Base-by-base conservation (phyloP, 1,140 invertebrate species). In the Drosophila dunni region DNA sequence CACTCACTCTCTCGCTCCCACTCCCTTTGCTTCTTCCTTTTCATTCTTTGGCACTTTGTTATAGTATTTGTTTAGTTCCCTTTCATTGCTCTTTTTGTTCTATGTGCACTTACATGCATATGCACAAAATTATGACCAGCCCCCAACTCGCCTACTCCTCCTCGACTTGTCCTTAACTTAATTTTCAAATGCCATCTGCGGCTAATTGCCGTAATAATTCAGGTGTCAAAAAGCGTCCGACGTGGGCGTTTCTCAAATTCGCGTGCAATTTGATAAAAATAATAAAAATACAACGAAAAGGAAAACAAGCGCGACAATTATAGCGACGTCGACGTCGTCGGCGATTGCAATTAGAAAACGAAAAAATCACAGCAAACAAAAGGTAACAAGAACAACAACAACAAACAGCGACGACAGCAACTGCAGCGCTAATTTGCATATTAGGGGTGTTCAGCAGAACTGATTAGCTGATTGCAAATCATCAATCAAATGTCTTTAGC, bases 121-220 rank as follows among this genome's bases (percentile, higher is more conserved):
- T 56, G 42, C 34, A 50, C 40, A 54, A 57, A 42, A 56, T 68
- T 50, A 69, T 61, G 65, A 38, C n/a, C 7, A 13, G 4, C 10
- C 15, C 33, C 11, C 9, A 0, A 7, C 17, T 9, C 8, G 9
- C 13, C 24, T 0, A 17, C 51, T 10, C 40, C 9, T 6, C 13
- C 10, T 11, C 20, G 24, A n/a, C 7, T 24, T 74, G 65, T 69
- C 56, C 71, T 62, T 61, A 29, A 46, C 33, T 46, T 17, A 38
- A 29, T 13, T 33, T 24, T 20, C 54, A 58, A 54, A 71, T 71
- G 56, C 48, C 64, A 85, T 65, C 51, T 65, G 45, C 56, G 15
- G 46, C 61, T 73, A 84, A 83, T 79, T 77, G 64, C 54, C 58
- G 56, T 54, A 40, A 58, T 73, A 56, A 70, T 80, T 80, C 53